phyloP scores from a whole-genome alignment of 2,888 invertebrate species.

The Pyrgus malvae region DNA sequence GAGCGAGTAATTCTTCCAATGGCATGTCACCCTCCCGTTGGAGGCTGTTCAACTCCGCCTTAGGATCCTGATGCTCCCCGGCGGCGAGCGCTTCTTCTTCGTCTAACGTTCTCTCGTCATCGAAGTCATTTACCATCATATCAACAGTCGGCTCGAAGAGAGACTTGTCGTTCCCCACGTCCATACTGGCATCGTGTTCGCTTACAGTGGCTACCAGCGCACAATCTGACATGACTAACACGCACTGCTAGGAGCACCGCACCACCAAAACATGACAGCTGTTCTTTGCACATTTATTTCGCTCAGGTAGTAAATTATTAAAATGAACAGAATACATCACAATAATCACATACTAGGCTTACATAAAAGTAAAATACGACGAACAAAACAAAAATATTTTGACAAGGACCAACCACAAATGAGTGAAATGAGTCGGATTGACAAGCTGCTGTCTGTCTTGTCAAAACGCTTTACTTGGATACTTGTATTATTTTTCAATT shows the following conservation, averaged over 20 bases:
- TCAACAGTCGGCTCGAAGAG: slow-evolving; percentile 96
- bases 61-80: slow-evolving; percentile 91
- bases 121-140: slow-evolving; percentile 98
- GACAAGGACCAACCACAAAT: slow-evolving; percentile 54
- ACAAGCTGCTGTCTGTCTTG: too few species aligned
- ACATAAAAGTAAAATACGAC: slow-evolving; percentile 45
- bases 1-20: slow-evolving; percentile 93
- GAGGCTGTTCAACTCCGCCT: slow-evolving; percentile 93
- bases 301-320: slow-evolving; percentile 39
- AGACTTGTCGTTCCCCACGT: slow-evolving; percentile 79
- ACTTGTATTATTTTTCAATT: too few species aligned
- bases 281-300: slow-evolving; percentile 32
- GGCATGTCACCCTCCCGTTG: slow-evolving; percentile 98
- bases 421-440: too few species aligned
- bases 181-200: slow-evolving; percentile 81
- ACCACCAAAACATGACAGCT: slow-evolving; percentile 60
- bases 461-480: background rate
- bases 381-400: slow-evolving; percentile 79
- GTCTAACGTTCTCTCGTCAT: slow-evolving; percentile 97
- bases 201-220: slow-evolving; percentile 78
- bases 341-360: slow-evolving; percentile 52
- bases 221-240: slow-evolving; percentile 80
- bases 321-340: slow-evolving; percentile 55
- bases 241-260: slow-evolving; percentile 51
- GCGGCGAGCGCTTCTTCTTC: slow-evolving; percentile 98